These are phyloP conservation scores for Pediacus dermestoides DNA, from an alignment of 2,888 invertebrate species.

Conservation along the genomic window DNA sequence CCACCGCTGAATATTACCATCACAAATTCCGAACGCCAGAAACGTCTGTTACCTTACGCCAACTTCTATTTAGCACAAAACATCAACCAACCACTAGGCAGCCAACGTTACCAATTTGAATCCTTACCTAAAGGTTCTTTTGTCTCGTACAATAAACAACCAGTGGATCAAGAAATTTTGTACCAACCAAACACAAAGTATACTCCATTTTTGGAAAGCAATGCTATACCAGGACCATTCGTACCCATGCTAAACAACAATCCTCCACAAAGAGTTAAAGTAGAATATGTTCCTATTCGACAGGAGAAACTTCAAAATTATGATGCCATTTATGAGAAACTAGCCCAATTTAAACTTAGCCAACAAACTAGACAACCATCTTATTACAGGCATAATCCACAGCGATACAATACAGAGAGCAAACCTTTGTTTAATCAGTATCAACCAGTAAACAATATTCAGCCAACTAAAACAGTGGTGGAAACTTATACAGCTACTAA, in stretches of 20 bases:
- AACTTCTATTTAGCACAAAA: constrained; percentile 68
- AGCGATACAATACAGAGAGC: not conserved
- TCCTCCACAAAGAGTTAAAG: constrained; percentile 20
- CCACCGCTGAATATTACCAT: constrained; percentile 37
- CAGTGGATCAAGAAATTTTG: constrained; percentile 14
- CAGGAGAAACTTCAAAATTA: constrained; percentile 32
- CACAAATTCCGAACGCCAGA: constrained; percentile 58
- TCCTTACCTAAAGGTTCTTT: constrained; percentile 39
- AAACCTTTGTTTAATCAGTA: constrained; percentile 6
- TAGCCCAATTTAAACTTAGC: constrained; percentile 43
- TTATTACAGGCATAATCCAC: constrained; percentile 11
- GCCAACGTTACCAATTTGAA: constrained; percentile 48
- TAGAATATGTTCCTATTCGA: constrained; percentile 19
- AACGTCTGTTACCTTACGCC: constrained; percentile 78
- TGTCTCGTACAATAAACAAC: constrained; percentile 23
- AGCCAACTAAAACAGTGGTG: constrained; percentile 38
- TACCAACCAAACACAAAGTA: constrained; percentile 36
- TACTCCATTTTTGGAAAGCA: constrained; percentile 55
- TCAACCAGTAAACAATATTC: constrained; percentile 15
- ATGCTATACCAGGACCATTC: constrained; percentile 56
- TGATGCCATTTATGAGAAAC: constrained; percentile 45
- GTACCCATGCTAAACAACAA: constrained; percentile 46
- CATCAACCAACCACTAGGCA: constrained; percentile 47
- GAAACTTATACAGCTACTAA: constrained; percentile 44
- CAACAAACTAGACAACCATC: constrained; percentile 27